phyloP scores from a whole-genome alignment of 1,140 invertebrate genomes.

The Protaetia brevitarsis region DNA sequence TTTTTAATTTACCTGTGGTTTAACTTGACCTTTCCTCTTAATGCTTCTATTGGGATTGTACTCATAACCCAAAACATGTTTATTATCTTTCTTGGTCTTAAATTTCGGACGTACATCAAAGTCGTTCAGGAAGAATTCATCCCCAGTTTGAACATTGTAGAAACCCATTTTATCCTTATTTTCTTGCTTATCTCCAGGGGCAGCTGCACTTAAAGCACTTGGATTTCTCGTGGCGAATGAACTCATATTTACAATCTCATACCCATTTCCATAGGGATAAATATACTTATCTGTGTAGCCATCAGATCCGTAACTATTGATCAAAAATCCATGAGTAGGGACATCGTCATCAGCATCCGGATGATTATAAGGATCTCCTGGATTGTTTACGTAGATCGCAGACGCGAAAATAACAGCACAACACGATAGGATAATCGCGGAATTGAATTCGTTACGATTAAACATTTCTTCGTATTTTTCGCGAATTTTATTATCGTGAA shows the following conservation, averaged over 20 bases:
- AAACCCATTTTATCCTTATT: background rate
- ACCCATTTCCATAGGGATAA: background rate
- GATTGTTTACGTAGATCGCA: too few relatives aligned
- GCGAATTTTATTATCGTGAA: too few relatives aligned
- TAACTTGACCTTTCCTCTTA: background rate
- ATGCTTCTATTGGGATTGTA: background rate
- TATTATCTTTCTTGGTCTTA: background rate
- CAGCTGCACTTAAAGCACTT: background rate
- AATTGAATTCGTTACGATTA: too few relatives aligned
- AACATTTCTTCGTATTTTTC: too few relatives aligned
- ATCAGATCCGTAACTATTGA: background rate
- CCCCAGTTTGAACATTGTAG: constrained; percentile 4
- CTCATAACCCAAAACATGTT: background rate
- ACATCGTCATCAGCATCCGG: too few relatives aligned
- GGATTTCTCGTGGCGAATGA: background rate
- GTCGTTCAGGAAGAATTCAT: constrained; percentile 13
- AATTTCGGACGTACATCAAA: background rate
- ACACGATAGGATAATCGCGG: too few relatives aligned
- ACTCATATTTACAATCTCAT: background rate
- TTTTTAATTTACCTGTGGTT: constrained; percentile 4
- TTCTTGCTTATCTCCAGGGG: background rate
- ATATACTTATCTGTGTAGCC: background rate
- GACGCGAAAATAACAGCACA: too few relatives aligned
- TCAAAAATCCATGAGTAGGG: background rate
- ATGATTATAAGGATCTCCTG: too few relatives aligned